Evolutionary conservation across 30 jellyfish, hydroid and myxozoan genomes (phyloP), one percentile per base, ranked within the genome.

Genomic region (Mastigias papua): DNA sequence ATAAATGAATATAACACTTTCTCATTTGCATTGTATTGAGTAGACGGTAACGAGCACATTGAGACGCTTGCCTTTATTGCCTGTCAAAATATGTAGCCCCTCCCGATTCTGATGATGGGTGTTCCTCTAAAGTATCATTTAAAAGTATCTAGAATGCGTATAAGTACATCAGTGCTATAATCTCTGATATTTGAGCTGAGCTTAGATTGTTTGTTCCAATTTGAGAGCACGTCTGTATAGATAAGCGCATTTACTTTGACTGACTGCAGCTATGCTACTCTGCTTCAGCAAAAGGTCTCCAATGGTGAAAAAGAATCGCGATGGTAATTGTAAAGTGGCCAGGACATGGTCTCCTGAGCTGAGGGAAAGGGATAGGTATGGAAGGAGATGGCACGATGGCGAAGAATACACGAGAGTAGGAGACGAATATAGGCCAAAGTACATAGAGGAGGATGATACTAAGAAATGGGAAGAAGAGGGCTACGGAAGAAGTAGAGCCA

Each of bases 211-310:
- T 15, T 42, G 7, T 42, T 42, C n/a, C 13, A 42, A 42, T 4
- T 42, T 42, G 54, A 42, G 54, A 42, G 13, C 13, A 4, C 13
- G 8, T 57, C 17, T 23, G 69, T 57, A 57, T 16, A 6, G 23
- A 57, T 57, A 6, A 19, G n/a, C n/a, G n/a, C n/a, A 16, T 16
- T 20, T 6, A 16, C 17, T 16, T 57, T 23, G 31, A 57, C 23
- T 6, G 69, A 20, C 8, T 6, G 17, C 17, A 2, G 27, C 46
- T 21, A 83, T 83, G 92, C 34, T 68, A 21, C 78, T 83, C 49
- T 83, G 92, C 67, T 83, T 83, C 64, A 83, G 92, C 49, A 83
- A 83, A 50, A 83, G 72, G 58, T 83, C 92, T n/a, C 92, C 92
- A 28, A 80, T 69, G n/a, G 92, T 70, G 58, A 19, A 51, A 32